These are phyloP conservation scores for Falcunculus frontatus DNA, from an alignment of 2,113 vertebrate genomes.

Conservation along the genomic window DNA sequence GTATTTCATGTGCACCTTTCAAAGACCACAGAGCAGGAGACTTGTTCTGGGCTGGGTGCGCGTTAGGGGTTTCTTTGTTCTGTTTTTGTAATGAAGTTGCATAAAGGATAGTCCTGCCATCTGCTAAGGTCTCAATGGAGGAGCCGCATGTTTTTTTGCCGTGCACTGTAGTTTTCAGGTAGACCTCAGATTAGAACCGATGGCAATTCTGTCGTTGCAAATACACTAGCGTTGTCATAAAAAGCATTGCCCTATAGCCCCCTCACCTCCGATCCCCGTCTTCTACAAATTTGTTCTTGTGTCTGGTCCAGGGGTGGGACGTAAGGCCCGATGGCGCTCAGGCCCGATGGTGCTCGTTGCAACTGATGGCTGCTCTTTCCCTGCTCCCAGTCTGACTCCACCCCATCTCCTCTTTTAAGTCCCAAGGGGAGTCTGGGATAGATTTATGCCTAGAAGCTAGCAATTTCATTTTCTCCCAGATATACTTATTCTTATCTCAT, in stretches of 20 bases:
- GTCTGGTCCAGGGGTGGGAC: background rate
- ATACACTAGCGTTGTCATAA: background rate
- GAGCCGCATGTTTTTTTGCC: background rate
- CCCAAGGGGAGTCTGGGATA: background rate
- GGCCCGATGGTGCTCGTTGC: too few species aligned
- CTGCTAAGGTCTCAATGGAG: background rate
- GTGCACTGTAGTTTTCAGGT: background rate
- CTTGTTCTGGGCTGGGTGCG: background rate
- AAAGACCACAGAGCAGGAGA: background rate
- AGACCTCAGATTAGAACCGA: background rate
- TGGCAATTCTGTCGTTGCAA: background rate
- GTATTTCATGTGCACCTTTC: background rate
- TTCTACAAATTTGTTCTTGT: background rate
- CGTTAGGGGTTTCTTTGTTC: background rate
- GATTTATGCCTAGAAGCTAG: background rate
- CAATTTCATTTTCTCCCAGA: background rate
- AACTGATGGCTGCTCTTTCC: background rate
- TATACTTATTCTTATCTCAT: background rate
- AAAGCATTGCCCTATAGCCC: background rate
- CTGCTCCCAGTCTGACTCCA: background rate
- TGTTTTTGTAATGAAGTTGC: background rate
- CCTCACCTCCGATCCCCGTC: background rate
- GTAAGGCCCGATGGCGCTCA: background rate
- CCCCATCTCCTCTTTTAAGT: background rate
- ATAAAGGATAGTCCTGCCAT: background rate